Conservation (phyloP, 2,888 invertebrate species). For the Melinaea marsaeus region DNA sequence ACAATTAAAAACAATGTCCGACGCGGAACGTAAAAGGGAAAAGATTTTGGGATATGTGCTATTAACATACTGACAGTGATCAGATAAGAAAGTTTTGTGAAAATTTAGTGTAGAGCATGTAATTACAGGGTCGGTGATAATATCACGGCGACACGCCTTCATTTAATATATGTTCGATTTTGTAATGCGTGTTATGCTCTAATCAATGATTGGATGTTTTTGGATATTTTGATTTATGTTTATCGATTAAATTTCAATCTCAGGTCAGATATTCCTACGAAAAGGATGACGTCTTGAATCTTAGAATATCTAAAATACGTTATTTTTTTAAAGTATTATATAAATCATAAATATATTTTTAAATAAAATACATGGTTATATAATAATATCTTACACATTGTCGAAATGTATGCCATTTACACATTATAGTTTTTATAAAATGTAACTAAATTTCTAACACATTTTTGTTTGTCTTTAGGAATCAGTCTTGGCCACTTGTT, state of each 20-base stretch:
- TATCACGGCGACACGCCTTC: conserved; percentile 60
- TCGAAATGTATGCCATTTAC: too few species aligned
- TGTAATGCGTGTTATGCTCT: conserved; percentile 23
- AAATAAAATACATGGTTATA: too few species aligned
- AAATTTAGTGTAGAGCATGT: conserved; percentile 69
- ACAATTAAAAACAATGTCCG: conserved; percentile 25
- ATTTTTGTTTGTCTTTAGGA: conserved; percentile 49
- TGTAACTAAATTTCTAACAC: conserved; percentile 6
- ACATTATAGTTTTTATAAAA: too few species aligned
- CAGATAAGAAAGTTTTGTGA: conserved; percentile 66
- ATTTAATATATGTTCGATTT: conserved; percentile 44
- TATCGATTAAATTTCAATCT: conserved; percentile 13
- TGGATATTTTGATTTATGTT: conserved; percentile 18
- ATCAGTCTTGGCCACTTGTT: conserved; percentile 69
- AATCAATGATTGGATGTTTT: conserved; percentile 20
- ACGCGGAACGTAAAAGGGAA: conserved; percentile 36
- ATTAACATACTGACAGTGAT: conserved; percentile 67
- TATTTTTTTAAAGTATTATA: too few species aligned
- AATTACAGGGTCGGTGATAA: conserved; percentile 61
- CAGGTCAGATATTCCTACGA: background rate
- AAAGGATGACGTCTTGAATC: background rate
- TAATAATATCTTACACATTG: too few species aligned
- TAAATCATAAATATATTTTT: too few species aligned
- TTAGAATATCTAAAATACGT: too few species aligned
- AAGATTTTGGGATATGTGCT: conserved; percentile 61